Percentiles rank a stretch among this genome's conserved stretches.
Evolutionary conservation across 2,888 invertebrate species (phyloP).

Genomic region (Cheilosia scutellata): DNA sequence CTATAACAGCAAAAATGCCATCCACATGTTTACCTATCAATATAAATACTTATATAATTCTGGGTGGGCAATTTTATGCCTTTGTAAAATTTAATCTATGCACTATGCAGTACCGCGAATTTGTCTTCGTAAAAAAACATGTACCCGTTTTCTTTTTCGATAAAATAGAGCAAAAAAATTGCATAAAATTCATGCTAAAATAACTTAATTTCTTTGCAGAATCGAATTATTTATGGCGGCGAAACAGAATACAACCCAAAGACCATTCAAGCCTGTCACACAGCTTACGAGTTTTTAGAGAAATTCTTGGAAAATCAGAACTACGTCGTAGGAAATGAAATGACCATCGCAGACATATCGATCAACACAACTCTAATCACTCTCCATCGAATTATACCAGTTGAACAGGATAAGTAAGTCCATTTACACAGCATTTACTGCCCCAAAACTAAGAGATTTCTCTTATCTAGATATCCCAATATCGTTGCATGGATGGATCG

Average conservation of each 20-base stretch:
- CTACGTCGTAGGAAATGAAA: constrained; percentile 80
- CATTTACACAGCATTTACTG: neutral
- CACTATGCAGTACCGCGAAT: too few relatives aligned
- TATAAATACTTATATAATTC: too few relatives aligned
- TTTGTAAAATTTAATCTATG: too few relatives aligned
- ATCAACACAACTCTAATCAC: constrained; percentile 84
- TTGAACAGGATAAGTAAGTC: constrained; percentile 78
- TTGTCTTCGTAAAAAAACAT: too few relatives aligned
- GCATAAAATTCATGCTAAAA: neutral
- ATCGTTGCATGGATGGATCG: constrained; percentile 80
- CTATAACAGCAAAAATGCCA: too few relatives aligned
- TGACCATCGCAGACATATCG: constrained; percentile 85
- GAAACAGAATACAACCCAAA: constrained; percentile 79
- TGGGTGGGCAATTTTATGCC: too few relatives aligned
- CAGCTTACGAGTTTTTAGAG: constrained; percentile 81
- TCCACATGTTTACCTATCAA: too few relatives aligned
- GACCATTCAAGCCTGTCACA: constrained; percentile 79
- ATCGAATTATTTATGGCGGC: constrained; percentile 81
- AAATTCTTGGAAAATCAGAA: constrained; percentile 80
- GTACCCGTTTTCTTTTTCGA: neutral
- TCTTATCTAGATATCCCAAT: constrained; percentile 78
- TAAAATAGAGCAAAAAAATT: neutral
- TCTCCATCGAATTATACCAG: constrained; percentile 81
- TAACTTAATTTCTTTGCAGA: constrained; percentile 76
- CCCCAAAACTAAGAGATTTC: neutral